Evolutionary conservation across 2,113 vertebrate species (phyloP), one percentile per base, ranked within the genome.

Genomic region (Pygoscelis antarcticus): DNA sequence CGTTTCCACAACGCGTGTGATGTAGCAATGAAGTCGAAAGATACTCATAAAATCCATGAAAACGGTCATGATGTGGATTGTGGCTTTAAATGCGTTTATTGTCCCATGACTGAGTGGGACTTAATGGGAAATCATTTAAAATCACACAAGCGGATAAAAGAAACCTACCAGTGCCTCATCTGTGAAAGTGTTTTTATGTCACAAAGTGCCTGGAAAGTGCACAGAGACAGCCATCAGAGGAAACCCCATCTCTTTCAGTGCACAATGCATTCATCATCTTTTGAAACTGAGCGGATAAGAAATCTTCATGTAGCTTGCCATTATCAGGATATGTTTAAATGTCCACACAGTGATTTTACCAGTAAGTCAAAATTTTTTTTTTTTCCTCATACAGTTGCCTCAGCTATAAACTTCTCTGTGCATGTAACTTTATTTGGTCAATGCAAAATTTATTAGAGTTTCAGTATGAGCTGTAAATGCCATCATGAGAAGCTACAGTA

Each of bases 71-170:
- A 91, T 36, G 74, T 85, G 38, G 69, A 83, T 36, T 4, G 16
- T 51, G 60, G 36, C 23, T 98, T 98, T 78, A 46, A 80, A 57
- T 96, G 96, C 15, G 16, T 97, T 55, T 86, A 42, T 89, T 98
- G 69, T 93, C 83, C 4, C 15, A 22, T 92, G 11, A 71, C 62
- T 36, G 95, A 97, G 16, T 98, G 96, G 97, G 83, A 82, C 17
- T 94, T 94, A 75, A 96, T 98, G 94, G 97, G 98, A 95, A 94
- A 80, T 49, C 92, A 97, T 60, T 97, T 98, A 84, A 76, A 94
- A 78, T 86, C 81, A 36, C 93, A 82, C 40, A 86, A 89, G 22
- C 64, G 16, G 26, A 40, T 88, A 68, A 91, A 82, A 71, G 91
- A 80, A 90, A 79, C 44, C 57, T 95, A 44, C 57, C 57, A 80